Conservation (phyloP, 2,888 invertebrate species). For the Arctia plantaginis region DNA sequence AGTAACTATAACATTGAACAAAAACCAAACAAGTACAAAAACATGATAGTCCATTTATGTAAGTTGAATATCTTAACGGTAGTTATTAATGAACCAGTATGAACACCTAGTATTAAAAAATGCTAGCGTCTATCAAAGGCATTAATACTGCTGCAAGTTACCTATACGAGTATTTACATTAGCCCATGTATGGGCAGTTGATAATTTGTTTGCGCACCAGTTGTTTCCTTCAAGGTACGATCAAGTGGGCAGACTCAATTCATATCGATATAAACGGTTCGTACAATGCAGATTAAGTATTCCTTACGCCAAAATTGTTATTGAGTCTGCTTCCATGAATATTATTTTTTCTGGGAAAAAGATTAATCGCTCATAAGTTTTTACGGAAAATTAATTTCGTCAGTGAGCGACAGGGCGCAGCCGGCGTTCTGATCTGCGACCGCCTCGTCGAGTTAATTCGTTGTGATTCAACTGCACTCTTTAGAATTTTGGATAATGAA, state of each 20-base stretch:
- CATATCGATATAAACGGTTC: slow-evolving; percentile 69
- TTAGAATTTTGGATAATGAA: slow-evolving; percentile 79
- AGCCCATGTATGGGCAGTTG: slow-evolving; percentile 72
- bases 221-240: slow-evolving; percentile 64
- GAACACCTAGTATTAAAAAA: slow-evolving; percentile 59
- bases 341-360: slow-evolving; percentile 81
- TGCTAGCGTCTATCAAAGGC: slow-evolving; percentile 63
- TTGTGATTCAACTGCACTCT: slow-evolving; percentile 72
- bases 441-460: slow-evolving; percentile 73
- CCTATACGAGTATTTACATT: slow-evolving; percentile 61
- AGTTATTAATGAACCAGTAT: slow-evolving; percentile 69
- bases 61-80: slow-evolving; percentile 62
- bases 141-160: slow-evolving; percentile 64
- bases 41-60: slow-evolving; percentile 64
- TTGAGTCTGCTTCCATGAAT: slow-evolving; percentile 68
- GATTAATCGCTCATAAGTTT: slow-evolving; percentile 83
- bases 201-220: slow-evolving; percentile 78
- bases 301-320: slow-evolving; percentile 72
- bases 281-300: slow-evolving; percentile 74
- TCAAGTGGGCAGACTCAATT: slow-evolving; percentile 65
- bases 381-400: slow-evolving; percentile 84
- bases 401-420: slow-evolving; percentile 79
- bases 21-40: slow-evolving; percentile 60
- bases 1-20: slow-evolving; percentile 41
- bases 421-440: slow-evolving; percentile 52